Conservation (phyloP, 2,797 vertebrate genomes). For the Carduelis carduelis region DNA sequence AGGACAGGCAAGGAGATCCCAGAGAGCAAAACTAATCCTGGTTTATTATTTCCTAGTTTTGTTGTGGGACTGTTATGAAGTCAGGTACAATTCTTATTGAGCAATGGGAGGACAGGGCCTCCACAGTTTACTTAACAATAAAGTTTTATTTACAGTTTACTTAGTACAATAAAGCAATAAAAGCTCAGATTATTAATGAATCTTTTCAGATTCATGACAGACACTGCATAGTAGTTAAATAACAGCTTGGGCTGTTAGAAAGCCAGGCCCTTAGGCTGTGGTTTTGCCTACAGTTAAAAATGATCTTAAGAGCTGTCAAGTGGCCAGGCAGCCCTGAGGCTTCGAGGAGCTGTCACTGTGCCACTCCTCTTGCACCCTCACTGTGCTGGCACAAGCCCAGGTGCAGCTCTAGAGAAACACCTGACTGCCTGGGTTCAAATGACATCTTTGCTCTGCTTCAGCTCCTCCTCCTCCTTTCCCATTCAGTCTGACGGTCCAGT, state of each 20-base stretch:
- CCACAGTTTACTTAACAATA: background rate
- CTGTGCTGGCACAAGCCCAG: background rate
- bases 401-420: background rate
- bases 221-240: background rate
- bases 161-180: background rate
- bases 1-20: background rate
- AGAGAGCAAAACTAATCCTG: background rate
- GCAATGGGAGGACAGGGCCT: background rate
- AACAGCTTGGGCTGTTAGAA: background rate
- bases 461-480: background rate
- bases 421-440: background rate
- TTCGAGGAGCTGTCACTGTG: background rate
- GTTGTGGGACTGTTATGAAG: background rate
- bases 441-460: background rate
- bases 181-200: background rate
- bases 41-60: background rate
- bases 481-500: background rate
- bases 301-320: background rate
- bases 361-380: background rate
- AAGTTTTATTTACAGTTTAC: background rate
- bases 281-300: background rate
- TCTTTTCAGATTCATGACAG: background rate
- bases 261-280: background rate
- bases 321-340: background rate
- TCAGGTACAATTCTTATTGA: background rate